Conservation (phyloP, 2,888 invertebrate genomes). For the Lagria hirta region DNA sequence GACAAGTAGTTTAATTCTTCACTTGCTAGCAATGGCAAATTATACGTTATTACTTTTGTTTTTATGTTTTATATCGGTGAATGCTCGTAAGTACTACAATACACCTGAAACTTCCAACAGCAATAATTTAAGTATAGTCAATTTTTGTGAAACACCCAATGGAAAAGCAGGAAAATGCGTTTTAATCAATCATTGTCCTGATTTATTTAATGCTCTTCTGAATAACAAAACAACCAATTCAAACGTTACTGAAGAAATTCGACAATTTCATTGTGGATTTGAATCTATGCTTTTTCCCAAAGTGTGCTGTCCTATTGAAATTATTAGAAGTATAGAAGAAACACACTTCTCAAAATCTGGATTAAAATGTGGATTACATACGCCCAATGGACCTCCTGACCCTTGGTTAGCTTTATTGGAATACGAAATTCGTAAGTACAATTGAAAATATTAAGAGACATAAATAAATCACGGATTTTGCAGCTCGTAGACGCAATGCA, state of each 20-base stretch:
- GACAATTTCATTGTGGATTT: slow-evolving; percentile 8
- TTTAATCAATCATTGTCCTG: slow-evolving; percentile 10
- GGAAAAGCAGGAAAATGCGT: slow-evolving; percentile 9
- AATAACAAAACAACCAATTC: slow-evolving; percentile 1
- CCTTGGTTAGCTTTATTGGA: slow-evolving; percentile 7
- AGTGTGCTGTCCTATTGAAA: slow-evolving; percentile 11
- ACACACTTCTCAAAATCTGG: slow-evolving; percentile 2
- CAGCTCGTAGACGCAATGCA: too few species aligned
- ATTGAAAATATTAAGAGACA: slow-evolving; percentile 46
- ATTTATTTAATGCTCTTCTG: slow-evolving; percentile 2
- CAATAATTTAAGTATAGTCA: too few species aligned
- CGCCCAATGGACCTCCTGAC: slow-evolving; percentile 8
- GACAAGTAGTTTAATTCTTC: too few species aligned
- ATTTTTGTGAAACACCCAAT: slow-evolving; percentile 4
- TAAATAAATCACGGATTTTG: neutral
- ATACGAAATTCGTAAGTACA: slow-evolving; percentile 6
- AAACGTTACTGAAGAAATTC: too few species aligned
- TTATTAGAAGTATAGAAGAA: too few species aligned
- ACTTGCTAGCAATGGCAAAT: too few species aligned
- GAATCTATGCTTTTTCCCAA: slow-evolving; percentile 9
- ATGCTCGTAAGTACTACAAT: too few species aligned
- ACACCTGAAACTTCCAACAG: too few species aligned
- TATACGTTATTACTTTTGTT: too few species aligned
- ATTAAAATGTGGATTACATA: slow-evolving; percentile 5
- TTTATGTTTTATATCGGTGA: too few species aligned